Base-by-base conservation (phyloP, 2,113 vertebrate species). In the Verasper variegatus region DNA sequence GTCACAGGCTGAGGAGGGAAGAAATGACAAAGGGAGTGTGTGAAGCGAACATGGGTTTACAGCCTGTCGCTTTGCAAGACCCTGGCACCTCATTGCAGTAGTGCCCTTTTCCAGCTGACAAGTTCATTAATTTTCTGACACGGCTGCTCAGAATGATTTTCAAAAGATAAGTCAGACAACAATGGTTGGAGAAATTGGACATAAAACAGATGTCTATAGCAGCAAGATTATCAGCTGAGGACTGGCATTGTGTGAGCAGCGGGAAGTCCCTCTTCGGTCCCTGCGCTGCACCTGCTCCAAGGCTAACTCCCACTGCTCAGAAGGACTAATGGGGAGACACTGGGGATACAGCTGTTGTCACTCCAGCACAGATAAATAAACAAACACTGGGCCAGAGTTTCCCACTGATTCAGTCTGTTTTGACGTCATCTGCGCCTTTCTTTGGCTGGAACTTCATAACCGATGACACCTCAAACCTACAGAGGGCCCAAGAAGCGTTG, bases 91-190 rank as follows among this genome's bases (percentile, higher is more conserved):
- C 78, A 81, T 76, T 85, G 80, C 81, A 82, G 63, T 68, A 12
- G 55, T 92, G 88, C 85, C 88, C 89, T 87, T 90, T 90, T 79
- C 80, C 84, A 72, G 72, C 79, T 90, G 84, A 91, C 76, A 88
- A 89, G 85, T 91, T 92, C 77, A 89, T 94, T 87, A 84, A 90
- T 92, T 89, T 83, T 82, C 68, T 68, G 72, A 82, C 82, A 65
- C 1, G 40, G 76, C 73, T 45, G 75, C 83, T 78, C 74, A 58
- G 77, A 79, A 86, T 80, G 76, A 88, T 85, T 91, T 88, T 89
- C 82, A 83, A 85, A 66, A 87, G 84, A 88, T 88, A 87, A 81
- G 76, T 85, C 76, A 63, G 71, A 82, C 69, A 81, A 79, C 68
- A 85, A 86, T 76, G 47, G 70, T 69, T 55, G 71, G 63, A 66